Evolutionary conservation across 37 sponge, comb jelly and placozoan species (phyloP), one percentile per base, ranked within the genome.

Genomic region (Halisarca cf. caerulea): DNA sequence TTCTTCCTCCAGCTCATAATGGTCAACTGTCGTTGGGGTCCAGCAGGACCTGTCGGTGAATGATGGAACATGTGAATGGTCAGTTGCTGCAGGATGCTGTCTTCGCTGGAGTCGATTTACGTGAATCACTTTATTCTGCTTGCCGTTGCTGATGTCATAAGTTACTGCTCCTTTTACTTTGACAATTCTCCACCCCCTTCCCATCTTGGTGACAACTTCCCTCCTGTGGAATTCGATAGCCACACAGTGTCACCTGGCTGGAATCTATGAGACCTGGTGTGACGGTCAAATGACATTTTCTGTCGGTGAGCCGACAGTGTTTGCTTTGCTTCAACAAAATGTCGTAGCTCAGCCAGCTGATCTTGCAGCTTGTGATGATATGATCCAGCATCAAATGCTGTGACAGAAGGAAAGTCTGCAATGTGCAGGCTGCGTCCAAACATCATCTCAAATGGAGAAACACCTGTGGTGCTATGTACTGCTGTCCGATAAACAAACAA

Each of bases 191-290:
- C n/a, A n/a, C n/a, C n/a, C n/a, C n/a, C n/a, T n/a, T n/a, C n/a
- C n/a, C n/a, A n/a, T n/a, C n/a, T n/a, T n/a, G n/a, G n/a, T n/a
- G n/a, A n/a, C n/a, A n/a, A n/a, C n/a, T n/a, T n/a, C n/a, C n/a
- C n/a, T n/a, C n/a, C n/a, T n/a, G n/a, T n/a, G n/a, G n/a, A n/a
- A n/a, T n/a, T n/a, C n/a, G n/a, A n/a, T n/a, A 90, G 58, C 91
- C 91, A 90, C 24, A 86, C 87, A 35, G n/a, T 9, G 40, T 90
- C 87, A 55, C 87, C 91, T 15, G 18, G 81, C 17, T 54, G 57
- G 17, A 54, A 54, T 11, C 57, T 20, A 20, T 17, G 57, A 54
- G 57, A 17, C 57, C 17, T 54, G 17, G 57, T 54, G 57, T 11
- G 11, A 17, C 57, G 57, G 17, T 54, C 57, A 17, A 20, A 54